Evolutionary conservation across 2,888 invertebrate genomes (phyloP), one percentile per base, ranked within the genome.

Genomic region (Ctena decussata): DNA sequence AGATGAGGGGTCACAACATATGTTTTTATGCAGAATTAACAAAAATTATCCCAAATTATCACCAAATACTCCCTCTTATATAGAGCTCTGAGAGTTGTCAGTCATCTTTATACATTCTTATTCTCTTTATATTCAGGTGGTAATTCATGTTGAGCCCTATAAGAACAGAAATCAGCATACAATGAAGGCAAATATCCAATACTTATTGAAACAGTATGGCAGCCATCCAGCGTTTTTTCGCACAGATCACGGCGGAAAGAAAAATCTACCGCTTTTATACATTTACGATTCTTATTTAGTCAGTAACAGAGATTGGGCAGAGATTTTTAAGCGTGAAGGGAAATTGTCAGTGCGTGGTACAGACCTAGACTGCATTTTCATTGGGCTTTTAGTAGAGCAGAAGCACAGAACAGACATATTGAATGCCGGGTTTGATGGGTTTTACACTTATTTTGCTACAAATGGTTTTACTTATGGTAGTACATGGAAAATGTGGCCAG

Each of bases 401-500:
- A 96, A 96, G 39, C 97, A 97, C 92, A 96, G 96, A 82, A 96
- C 53, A 32, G 90, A 91, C 27, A 44, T 96, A 3, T 18, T 90
- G 12, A 96, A 96, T 30, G 96, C 93, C 6, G 96, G 96, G 0
- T 96, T 96, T 94, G 95, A 96, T 94, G 96, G 97, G 3, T 97
- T 97, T 91, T 97, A 97, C 93, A 97, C 97, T 8, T 97, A 97
- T 90, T 96, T 97, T 94, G 97, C 97, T 0, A 97, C 97, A 69
- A 97, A 97, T 94, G 97, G 97, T 0, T 97, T 97, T 84, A 97
- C 97, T 37, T 97, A 96, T 92, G 97, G 97, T 5, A 97, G 97
- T 83, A 96, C 97, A 0, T 97, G 92, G 89, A 80, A 80, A 6
- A 91, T 93, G 70, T 95, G 95, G 95, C 80, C 76, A 15, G 41